Evolutionary conservation across 2,113 vertebrate species (phyloP).

Genomic region (Prionailurus bengalensis): DNA sequence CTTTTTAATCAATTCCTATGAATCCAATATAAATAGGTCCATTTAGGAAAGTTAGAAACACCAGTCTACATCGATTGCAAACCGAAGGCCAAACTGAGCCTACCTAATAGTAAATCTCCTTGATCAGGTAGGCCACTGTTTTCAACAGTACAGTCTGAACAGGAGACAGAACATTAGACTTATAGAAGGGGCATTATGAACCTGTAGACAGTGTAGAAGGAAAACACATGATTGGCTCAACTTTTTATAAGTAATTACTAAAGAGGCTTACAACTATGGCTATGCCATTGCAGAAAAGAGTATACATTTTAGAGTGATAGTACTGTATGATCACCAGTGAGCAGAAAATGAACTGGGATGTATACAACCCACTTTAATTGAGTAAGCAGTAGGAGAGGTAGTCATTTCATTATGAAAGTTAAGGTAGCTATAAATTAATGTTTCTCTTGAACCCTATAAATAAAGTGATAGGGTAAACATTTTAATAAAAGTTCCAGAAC

Average conservation of each 20-base stretch:
- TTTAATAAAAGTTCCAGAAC: slow-evolving; percentile 28
- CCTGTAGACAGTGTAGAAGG: not conserved
- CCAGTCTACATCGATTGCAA: not conserved
- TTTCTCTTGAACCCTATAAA: not conserved
- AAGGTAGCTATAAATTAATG: not conserved
- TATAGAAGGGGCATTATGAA: slow-evolving; percentile 12
- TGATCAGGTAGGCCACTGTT: not conserved
- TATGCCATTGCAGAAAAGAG: not conserved
- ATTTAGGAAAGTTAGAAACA: not conserved
- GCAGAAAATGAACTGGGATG: slow-evolving; percentile 52
- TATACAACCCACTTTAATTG: not conserved
- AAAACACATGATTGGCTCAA: not conserved
- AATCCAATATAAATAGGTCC: not conserved
- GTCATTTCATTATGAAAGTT: slow-evolving; percentile 7
- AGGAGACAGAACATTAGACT: not conserved
- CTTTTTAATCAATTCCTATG: not conserved
- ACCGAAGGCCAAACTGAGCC: not conserved
- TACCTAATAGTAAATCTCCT: not conserved
- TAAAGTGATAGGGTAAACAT: not conserved
- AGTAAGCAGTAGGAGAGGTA: not conserved
- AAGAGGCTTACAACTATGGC: not conserved
- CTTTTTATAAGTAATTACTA: not conserved
- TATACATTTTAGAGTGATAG: not conserved
- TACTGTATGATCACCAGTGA: not conserved
- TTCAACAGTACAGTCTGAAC: not conserved